Percentiles rank a stretch among this genome's conserved stretches.
Conservation (phyloP, 2,888 invertebrate genomes). For the Acronicta aceris region DNA sequence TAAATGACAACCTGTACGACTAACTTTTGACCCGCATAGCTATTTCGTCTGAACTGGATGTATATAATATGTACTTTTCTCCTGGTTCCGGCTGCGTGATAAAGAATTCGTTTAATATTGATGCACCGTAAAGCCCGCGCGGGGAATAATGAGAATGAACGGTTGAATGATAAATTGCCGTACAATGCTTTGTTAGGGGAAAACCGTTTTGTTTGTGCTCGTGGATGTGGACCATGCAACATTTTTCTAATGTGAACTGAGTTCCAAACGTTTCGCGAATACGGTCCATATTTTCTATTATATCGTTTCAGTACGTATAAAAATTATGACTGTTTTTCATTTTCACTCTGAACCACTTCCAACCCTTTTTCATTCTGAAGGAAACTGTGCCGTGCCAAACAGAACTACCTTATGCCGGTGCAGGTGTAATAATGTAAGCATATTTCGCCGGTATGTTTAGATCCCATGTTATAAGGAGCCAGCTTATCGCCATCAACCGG, state of each 20-base stretch:
- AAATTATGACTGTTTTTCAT: not conserved
- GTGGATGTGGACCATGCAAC: slow-evolving; percentile 21
- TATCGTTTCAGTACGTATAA: too few relatives aligned
- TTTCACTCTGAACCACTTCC: too few relatives aligned
- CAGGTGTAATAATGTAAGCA: too few relatives aligned
- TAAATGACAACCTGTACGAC: too few relatives aligned
- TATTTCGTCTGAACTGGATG: too few relatives aligned
- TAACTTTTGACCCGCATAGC: too few relatives aligned
- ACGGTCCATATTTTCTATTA: slow-evolving; percentile 2
- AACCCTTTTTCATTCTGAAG: too few relatives aligned
- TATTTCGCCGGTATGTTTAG: too few relatives aligned
- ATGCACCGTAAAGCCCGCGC: slow-evolving; percentile 40
- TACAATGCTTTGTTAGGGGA: slow-evolving; percentile 34
- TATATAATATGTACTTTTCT: slow-evolving; percentile 20
- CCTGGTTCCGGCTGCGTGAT: slow-evolving; percentile 29
- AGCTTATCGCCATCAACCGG: too few relatives aligned
- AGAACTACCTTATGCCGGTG: too few relatives aligned
- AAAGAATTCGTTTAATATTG: slow-evolving; percentile 59
- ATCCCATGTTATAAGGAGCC: too few relatives aligned
- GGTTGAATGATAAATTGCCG: slow-evolving; percentile 51
- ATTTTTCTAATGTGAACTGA: slow-evolving; percentile 20
- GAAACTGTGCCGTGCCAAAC: too few relatives aligned
- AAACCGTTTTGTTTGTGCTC: slow-evolving; percentile 36
- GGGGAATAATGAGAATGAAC: slow-evolving; percentile 35
- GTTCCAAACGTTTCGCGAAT: slow-evolving; percentile 22